Evolutionary conservation across 1,140 invertebrate genomes (phyloP).

Genomic region (Zaprionus capensis): DNA sequence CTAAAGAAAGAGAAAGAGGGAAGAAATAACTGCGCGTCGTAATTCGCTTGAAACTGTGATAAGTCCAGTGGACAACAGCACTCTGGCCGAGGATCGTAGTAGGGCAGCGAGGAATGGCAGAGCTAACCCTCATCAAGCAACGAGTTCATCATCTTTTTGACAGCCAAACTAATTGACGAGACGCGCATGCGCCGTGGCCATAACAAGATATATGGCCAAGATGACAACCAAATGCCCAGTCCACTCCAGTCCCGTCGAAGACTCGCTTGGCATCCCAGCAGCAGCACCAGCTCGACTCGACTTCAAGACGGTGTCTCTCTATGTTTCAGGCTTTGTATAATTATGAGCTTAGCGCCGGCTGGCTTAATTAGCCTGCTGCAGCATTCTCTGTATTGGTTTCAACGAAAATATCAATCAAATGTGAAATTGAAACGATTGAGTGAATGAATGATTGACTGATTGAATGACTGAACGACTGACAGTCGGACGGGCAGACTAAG

Average conservation of each 20-base stretch:
- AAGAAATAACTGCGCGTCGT: slow-evolving; percentile 59
- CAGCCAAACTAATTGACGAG: slow-evolving; percentile 84
- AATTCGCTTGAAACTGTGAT: slow-evolving; percentile 82
- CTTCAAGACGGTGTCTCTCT: slow-evolving; percentile 5
- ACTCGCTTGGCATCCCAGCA: background rate
- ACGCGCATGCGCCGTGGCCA: slow-evolving; percentile 76
- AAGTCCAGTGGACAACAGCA: slow-evolving; percentile 69
- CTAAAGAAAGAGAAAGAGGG: slow-evolving; percentile 41
- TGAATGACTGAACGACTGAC: slow-evolving; percentile 43
- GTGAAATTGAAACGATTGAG: slow-evolving; percentile 81
- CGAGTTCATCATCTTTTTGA: slow-evolving; percentile 84
- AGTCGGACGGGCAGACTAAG: slow-evolving; percentile 21
- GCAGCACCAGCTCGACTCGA: slow-evolving; percentile 2
- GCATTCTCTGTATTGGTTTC: slow-evolving; percentile 71
- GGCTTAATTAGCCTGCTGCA: slow-evolving; percentile 73
- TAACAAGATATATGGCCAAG: slow-evolving; percentile 79
- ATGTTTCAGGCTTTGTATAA: slow-evolving; percentile 62
- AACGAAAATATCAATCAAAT: slow-evolving; percentile 82
- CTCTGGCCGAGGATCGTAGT: slow-evolving; percentile 18
- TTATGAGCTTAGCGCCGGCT: slow-evolving; percentile 82
- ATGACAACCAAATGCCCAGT: slow-evolving; percentile 65
- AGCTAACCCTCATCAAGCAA: slow-evolving; percentile 82
- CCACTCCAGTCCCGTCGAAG: slow-evolving; percentile 24
- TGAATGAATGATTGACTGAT: slow-evolving; percentile 54
- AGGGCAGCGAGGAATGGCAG: slow-evolving; percentile 19